A percentile compares a stretch with the other conserved stretches of the same genome.
These are phyloP conservation scores for Tinea semifulvella DNA, from an alignment of 2,888 invertebrate genomes.

Conservation along the genomic window DNA sequence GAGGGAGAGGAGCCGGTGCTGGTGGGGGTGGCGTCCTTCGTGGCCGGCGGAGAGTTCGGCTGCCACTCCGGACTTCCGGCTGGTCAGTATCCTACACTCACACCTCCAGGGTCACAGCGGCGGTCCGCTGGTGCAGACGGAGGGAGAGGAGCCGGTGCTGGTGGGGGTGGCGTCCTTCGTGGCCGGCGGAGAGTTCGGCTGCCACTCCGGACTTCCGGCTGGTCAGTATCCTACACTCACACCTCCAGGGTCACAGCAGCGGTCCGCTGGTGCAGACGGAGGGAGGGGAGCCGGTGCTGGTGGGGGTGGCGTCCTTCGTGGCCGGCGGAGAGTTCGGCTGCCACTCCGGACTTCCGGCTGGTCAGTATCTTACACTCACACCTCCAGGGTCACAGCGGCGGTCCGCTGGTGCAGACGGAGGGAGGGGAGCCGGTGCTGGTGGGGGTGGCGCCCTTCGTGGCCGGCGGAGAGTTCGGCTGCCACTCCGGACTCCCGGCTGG, in stretches of 20 bases:
- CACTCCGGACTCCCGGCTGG: slow-evolving; percentile 50
- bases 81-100: no score
- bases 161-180: slow-evolving; percentile 52
- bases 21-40: no score
- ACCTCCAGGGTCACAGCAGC: slow-evolving; percentile 61
- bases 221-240: no score
- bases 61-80: no score
- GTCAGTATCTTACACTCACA: no score
- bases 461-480: slow-evolving; percentile 42
- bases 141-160: slow-evolving; percentile 28
- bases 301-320: slow-evolving; percentile 52
- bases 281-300: slow-evolving; percentile 29
- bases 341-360: slow-evolving; percentile 48
- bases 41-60: no score
- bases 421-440: slow-evolving; percentile 32
- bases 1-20: no score
- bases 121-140: slow-evolving; percentile 43
- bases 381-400: slow-evolving; percentile 54
- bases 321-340: slow-evolving; percentile 44
- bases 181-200: slow-evolving; percentile 41
- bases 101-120: slow-evolving; percentile 61
- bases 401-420: slow-evolving; percentile 38
- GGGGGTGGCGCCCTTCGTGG: slow-evolving; percentile 51
- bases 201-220: slow-evolving; percentile 48
- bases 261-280: slow-evolving; percentile 42